phyloP scores from a whole-genome alignment of 1,140 invertebrate genomes.

The Penaeus vannamei region DNA sequence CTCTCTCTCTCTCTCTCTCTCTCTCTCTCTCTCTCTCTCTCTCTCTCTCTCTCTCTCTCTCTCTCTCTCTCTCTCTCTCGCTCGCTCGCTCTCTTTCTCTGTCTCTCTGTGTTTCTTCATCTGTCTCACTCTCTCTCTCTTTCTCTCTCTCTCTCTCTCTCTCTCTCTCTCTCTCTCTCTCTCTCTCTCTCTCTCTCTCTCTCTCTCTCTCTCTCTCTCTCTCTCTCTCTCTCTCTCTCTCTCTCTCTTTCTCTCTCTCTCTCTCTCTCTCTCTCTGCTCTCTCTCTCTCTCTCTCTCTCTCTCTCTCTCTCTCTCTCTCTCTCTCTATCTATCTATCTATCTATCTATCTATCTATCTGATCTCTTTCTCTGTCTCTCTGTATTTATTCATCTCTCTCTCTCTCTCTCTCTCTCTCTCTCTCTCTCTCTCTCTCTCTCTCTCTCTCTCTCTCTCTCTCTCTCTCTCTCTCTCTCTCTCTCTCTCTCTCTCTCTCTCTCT shows the following conservation, averaged over 20 bases:
- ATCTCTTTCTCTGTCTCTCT: neutral
- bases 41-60: neutral
- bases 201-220: neutral
- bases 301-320: neutral
- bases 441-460: neutral
- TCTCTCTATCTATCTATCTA: neutral
- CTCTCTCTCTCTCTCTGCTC: too few species aligned
- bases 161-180: neutral
- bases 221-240: neutral
- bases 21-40: neutral
- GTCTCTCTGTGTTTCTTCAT: neutral
- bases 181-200: neutral
- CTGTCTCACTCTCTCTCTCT: neutral
- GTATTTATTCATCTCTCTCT: neutral
- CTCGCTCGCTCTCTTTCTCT: neutral
- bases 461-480: too few species aligned
- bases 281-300: neutral
- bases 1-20: neutral
- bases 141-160: neutral
- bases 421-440: neutral
- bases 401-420: neutral
- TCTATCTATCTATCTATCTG: neutral
- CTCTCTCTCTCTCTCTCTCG: neutral
- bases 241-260: too few species aligned
- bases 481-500: too few species aligned